Evolutionary conservation across 30 jellyfish, hydroid and myxozoan genomes (phyloP).

Genomic region (Turritopsis dohrnii): DNA sequence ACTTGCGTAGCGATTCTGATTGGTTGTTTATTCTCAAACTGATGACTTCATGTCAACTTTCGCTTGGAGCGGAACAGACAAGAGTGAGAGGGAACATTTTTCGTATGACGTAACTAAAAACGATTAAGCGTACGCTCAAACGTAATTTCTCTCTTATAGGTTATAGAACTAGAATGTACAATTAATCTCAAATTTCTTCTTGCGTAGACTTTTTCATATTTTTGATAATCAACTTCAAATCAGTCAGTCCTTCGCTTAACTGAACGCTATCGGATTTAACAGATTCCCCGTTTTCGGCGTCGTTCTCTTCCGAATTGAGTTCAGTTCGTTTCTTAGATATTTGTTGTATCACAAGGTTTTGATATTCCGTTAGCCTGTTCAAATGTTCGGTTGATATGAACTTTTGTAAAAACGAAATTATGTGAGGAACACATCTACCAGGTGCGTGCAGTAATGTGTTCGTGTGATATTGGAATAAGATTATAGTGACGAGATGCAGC

Average conservation of each 20-base stretch:
- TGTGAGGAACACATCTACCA: constrained; percentile 81
- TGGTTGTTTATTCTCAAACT: too few species aligned
- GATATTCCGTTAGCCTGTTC: constrained; percentile 53
- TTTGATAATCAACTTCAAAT: constrained; percentile 33
- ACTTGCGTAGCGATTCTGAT: too few species aligned
- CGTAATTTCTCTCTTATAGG: too few species aligned
- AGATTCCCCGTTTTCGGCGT: constrained; percentile 21
- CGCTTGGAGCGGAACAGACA: too few species aligned
- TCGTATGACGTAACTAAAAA: too few species aligned
- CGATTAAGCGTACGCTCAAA: too few species aligned
- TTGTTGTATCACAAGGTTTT: constrained; percentile 58
- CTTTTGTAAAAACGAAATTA: constrained; percentile 40
- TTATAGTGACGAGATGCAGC: constrained; percentile 53
- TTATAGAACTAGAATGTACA: background rate
- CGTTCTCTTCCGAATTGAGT: constrained; percentile 25
- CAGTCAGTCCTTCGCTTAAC: constrained; percentile 49
- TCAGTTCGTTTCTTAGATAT: constrained; percentile 32
- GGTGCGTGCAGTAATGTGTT: constrained; percentile 69
- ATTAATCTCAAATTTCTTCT: background rate
- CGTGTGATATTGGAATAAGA: constrained; percentile 47
- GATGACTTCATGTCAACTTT: too few species aligned
- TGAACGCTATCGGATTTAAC: constrained; percentile 19
- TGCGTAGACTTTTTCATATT: constrained; percentile 31
- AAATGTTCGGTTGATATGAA: constrained; percentile 41
- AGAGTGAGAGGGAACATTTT: too few species aligned